A percentile compares a stretch with the other conserved stretches of the same genome.
These are phyloP conservation scores for Euwallacea similis DNA, from an alignment of 1,140 invertebrate species.

Conservation along the genomic window DNA sequence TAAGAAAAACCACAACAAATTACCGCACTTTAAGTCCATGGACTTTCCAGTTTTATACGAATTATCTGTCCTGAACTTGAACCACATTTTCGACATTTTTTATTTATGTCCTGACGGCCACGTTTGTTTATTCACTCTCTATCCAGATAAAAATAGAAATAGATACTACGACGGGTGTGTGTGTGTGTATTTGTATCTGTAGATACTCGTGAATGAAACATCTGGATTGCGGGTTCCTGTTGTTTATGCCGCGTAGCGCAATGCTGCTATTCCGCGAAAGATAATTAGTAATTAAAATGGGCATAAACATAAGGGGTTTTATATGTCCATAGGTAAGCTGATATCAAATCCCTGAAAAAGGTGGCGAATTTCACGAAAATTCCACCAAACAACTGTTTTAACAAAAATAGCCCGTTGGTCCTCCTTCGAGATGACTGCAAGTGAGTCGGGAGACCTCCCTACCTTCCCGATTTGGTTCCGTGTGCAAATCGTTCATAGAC, in stretches of 20 bases:
- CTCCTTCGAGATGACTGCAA: conserved; percentile 45
- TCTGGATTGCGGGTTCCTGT: conserved; percentile 2
- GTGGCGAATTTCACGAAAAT: conserved; percentile 50
- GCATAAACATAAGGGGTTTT: not conserved
- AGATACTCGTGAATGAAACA: conserved; percentile 3
- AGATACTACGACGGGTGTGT: conserved; percentile 6
- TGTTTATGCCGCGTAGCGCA: no score
- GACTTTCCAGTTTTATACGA: not conserved
- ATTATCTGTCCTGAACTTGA: conserved; percentile 3
- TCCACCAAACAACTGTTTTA: conserved; percentile 41
- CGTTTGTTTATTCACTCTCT: not conserved
- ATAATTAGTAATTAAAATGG: not conserved
- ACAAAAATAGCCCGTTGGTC: conserved; percentile 50
- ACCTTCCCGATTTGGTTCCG: conserved; percentile 46
- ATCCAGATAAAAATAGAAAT: conserved; percentile 21
- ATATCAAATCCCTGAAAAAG: conserved; percentile 52
- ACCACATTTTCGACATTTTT: conserved; percentile 4
- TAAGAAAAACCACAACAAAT: not conserved
- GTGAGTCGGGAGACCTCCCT: conserved; percentile 41
- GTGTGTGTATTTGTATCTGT: not conserved
- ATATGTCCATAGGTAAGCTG: conserved; percentile 34
- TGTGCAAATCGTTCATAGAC: conserved; percentile 55
- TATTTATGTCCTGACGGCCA: not conserved
- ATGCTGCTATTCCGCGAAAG: no score
- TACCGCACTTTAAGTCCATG: not conserved